phyloP scores from a whole-genome alignment of 2,888 invertebrate genomes.

The Nymphalis c-album region DNA sequence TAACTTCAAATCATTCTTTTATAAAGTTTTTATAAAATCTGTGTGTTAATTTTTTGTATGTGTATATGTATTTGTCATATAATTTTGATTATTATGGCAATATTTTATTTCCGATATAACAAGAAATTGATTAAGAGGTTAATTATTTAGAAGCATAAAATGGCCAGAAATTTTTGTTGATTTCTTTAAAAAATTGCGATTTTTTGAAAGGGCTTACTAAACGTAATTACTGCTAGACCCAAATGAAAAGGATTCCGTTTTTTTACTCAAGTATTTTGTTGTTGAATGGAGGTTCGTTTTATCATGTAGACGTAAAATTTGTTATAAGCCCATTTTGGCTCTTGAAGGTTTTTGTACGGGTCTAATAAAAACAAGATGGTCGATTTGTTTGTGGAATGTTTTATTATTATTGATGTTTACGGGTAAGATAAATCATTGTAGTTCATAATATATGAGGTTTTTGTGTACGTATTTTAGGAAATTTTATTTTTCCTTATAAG shows the following conservation, averaged over 20 bases:
- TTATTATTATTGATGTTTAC: conserved; percentile 20
- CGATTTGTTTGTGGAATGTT: conserved; percentile 17
- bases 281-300: conserved; percentile 32
- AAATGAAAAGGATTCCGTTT: conserved; percentile 54
- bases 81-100: not conserved
- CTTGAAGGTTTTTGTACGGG: conserved; percentile 26
- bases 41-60: too few relatives aligned
- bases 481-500: not conserved
- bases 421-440: conserved; percentile 7
- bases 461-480: not conserved
- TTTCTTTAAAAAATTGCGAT: conserved; percentile 56
- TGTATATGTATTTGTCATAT: too few relatives aligned
- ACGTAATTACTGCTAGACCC: conserved; percentile 52
- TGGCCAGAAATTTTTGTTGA: conserved; percentile 33
- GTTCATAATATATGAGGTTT: conserved; percentile 2
- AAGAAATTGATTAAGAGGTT: conserved; percentile 2
- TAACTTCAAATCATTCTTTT: too few relatives aligned
- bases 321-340: conserved; percentile 23
- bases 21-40: too few relatives aligned
- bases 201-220: conserved; percentile 49
- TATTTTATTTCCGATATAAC: not conserved
- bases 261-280: conserved; percentile 43
- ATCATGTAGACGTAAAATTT: conserved; percentile 30
- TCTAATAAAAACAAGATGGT: conserved; percentile 23
- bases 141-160: conserved; percentile 13